Conservation (phyloP, 2,797 vertebrate species). For the Lithobates pipiens region DNA sequence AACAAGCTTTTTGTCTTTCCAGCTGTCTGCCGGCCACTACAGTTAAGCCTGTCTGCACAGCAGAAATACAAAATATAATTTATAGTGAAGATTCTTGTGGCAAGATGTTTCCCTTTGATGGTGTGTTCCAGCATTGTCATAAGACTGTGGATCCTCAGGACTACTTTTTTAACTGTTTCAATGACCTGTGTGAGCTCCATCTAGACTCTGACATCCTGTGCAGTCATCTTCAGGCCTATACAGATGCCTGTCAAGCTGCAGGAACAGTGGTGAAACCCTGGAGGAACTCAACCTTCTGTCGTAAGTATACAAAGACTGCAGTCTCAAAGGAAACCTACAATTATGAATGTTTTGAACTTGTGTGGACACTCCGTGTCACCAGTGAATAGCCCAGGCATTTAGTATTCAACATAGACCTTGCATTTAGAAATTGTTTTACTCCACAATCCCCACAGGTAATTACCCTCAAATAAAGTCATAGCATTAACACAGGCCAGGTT, state of each 20-base stretch:
- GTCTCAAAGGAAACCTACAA: too few species aligned
- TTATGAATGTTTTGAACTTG: too few species aligned
- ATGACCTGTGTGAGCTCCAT: slow-evolving; percentile 53
- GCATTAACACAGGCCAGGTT: too few species aligned
- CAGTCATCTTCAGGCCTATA: slow-evolving; percentile 50
- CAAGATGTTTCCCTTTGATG: slow-evolving; percentile 19
- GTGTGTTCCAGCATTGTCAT: slow-evolving; percentile 46
- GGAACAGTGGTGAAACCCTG: slow-evolving; percentile 47
- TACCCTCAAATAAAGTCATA: too few species aligned
- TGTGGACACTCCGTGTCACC: too few species aligned
- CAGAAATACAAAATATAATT: slow-evolving; percentile 63
- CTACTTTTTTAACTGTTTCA: slow-evolving; percentile 34
- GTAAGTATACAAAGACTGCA: slow-evolving; percentile 42
- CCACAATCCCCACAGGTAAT: too few species aligned
- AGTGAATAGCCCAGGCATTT: too few species aligned
- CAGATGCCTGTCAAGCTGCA: slow-evolving; percentile 59
- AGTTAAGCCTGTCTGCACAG: slow-evolving; percentile 65
- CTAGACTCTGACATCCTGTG: slow-evolving; percentile 28
- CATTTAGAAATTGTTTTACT: too few species aligned
- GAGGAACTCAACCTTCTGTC: slow-evolving; percentile 60
- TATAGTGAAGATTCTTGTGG: slow-evolving; percentile 25
- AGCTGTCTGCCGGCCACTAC: slow-evolving; percentile 63
- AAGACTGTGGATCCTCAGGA: slow-evolving; percentile 31
- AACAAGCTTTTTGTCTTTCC: too few species aligned
- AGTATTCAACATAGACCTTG: too few species aligned